These are phyloP conservation scores for Equus przewalskii DNA, from an alignment of 2,113 vertebrate species.

Conservation along the genomic window DNA sequence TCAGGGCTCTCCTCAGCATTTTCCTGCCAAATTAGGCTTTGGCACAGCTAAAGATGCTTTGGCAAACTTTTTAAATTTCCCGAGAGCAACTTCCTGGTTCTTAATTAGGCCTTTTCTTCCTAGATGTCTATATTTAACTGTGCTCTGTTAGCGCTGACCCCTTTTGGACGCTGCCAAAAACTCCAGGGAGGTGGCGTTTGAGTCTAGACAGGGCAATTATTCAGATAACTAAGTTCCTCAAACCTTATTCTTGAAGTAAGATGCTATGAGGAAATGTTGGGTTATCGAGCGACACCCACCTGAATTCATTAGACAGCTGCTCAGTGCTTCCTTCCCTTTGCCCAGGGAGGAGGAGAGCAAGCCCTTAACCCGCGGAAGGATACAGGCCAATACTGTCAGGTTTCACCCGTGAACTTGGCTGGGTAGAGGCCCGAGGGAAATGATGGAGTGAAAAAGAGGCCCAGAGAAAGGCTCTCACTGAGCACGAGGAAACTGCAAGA, in stretches of 20 bases:
- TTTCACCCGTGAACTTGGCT: background rate
- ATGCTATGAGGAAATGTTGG: background rate
- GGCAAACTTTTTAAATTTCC: conserved; percentile 83
- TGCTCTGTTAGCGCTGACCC: conserved; percentile 63
- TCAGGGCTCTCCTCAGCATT: conserved; percentile 61
- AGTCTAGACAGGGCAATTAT: conserved; percentile 79
- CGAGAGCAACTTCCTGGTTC: conserved; percentile 84
- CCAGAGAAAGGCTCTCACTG: background rate
- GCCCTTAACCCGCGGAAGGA: background rate
- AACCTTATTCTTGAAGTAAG: conserved; percentile 37
- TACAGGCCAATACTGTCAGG: fast-evolving
- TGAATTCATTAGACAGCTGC: background rate
- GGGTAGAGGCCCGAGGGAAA: background rate
- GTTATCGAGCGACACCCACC: background rate
- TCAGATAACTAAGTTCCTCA: conserved; percentile 64
- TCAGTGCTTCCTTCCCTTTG: background rate
- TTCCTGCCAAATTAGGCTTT: conserved; percentile 78
- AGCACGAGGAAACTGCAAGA: background rate
- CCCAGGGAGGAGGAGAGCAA: background rate
- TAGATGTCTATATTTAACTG: conserved; percentile 84
- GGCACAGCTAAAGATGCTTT: conserved; percentile 74
- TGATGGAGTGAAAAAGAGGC: background rate
- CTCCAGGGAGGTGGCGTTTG: conserved; percentile 57
- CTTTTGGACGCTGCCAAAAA: conserved; percentile 78
- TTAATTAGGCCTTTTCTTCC: conserved; percentile 84